These are phyloP conservation scores for Styela clava DNA, from an alignment of 23 tunicate genomes.

Conservation along the genomic window DNA sequence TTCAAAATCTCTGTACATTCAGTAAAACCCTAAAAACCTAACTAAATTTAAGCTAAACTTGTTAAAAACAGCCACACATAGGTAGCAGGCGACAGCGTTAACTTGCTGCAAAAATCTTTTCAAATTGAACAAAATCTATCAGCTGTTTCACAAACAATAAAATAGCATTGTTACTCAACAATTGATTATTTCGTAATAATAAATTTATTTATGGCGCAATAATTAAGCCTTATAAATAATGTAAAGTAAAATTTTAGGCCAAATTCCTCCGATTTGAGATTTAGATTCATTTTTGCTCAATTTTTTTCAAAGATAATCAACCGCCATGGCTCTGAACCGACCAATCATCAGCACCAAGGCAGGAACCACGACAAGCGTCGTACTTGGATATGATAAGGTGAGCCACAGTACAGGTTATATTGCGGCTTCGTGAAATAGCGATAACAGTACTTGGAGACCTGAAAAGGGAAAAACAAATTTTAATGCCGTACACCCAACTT, in stretches of 20 bases:
- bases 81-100: background rate
- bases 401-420: too few species aligned
- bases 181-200: background rate
- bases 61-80: background rate
- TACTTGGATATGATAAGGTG: constrained; percentile 54
- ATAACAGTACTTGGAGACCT: too few species aligned
- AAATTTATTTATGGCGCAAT: background rate
- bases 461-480: too few species aligned
- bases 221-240: too few species aligned
- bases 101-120: background rate
- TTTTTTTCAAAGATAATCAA: too few species aligned
- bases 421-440: too few species aligned
- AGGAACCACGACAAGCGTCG: constrained; percentile 45
- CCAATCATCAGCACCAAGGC: constrained; percentile 25
- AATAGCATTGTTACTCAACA: background rate
- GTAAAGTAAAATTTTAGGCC: too few species aligned
- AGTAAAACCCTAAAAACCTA: background rate
- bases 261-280: too few species aligned
- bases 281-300: too few species aligned
- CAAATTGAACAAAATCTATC: background rate
- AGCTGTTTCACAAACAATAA: background rate
- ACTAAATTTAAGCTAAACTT: background rate
- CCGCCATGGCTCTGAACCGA: constrained; percentile 40
- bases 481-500: too few species aligned
- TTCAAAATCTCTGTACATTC: too few species aligned